phyloP scores from a whole-genome alignment of 2,888 invertebrate species.

The Mesorhabditis spiculigera region DNA sequence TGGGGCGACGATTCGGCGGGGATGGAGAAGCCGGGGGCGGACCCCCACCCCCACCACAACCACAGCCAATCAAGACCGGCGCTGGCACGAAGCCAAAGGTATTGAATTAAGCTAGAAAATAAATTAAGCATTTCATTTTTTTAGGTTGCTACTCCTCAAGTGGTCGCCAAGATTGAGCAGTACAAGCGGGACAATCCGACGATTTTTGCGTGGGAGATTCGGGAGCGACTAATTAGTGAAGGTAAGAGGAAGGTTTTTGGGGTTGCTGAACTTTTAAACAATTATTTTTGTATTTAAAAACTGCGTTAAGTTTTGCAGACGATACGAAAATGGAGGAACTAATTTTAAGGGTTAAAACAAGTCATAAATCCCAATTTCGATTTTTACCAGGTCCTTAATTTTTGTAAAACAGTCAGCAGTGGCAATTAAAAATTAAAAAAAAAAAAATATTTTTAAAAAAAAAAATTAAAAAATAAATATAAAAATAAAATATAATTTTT shows the following conservation, averaged over 20 bases:
- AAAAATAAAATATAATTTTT: too few species aligned
- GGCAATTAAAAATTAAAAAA: too few species aligned
- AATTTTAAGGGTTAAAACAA: too few species aligned
- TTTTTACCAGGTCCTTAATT: too few species aligned
- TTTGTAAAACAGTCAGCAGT: too few species aligned
- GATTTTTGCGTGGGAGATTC: slow-evolving; percentile 97
- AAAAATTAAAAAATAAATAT: too few species aligned
- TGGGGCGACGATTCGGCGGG: slow-evolving; percentile 17
- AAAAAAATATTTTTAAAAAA: too few species aligned
- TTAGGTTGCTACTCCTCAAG: slow-evolving; percentile 90
- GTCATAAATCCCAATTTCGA: too few species aligned
- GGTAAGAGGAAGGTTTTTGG: slow-evolving; percentile 65
- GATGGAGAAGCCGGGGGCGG: background rate
- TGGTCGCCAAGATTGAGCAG: slow-evolving; percentile 94
- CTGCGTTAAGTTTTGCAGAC: too few species aligned
- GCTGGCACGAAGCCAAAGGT: slow-evolving; percentile 48
- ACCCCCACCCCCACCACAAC: background rate
- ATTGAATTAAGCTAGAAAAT: background rate
- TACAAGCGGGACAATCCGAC: slow-evolving; percentile 97
- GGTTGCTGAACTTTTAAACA: too few species aligned
- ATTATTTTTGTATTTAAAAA: too few species aligned
- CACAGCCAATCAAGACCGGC: slow-evolving; percentile 18
- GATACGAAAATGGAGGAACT: too few species aligned
- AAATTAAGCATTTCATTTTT: slow-evolving; percentile 13
- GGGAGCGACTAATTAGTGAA: slow-evolving; percentile 91